Evolutionary conservation across 2,797 vertebrate species (phyloP), one percentile per base, ranked within the genome.

Genomic region (Spea hammondii): DNA sequence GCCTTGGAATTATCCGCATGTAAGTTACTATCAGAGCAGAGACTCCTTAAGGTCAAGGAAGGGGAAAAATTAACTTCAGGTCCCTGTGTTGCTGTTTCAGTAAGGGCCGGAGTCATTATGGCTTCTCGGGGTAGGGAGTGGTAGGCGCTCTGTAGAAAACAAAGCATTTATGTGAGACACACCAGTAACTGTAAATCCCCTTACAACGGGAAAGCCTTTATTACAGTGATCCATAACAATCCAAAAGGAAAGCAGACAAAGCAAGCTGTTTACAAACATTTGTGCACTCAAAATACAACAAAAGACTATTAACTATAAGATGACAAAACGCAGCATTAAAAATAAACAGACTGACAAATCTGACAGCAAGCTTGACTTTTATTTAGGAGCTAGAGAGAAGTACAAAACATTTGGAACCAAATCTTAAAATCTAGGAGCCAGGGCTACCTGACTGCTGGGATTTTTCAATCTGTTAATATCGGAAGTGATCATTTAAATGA

Each of bases 51-150:
- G 72, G 88, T 86, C 76, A 93, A 88, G 84, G 91, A 91, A 44
- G 93, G 89, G 76, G 92, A 92, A 87, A 97, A 90, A 88, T 92
- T 91, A 91, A 95, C 89, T 87, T 91, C 91, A 84, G 89, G 89
- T 86, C 88, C 89, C 88, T 95, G 93, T 87, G 93, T 89, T 82
- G 91, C 84, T 87, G 91, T 86, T 87, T 95, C 95, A 86, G 93
- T 94, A 84, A 95, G 89, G 82, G 94, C 94, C 85, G 95, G 95
- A 90, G 94, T 94, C 95, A 97, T 96, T 89, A 89, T 89, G 90
- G 86, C 86, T 89, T 85, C 4, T 76, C 84, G 74, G 88, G 86
- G 84, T 82, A 14, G 8, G 10, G 7, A 90, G 89, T 87, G 87
- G 86, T 82, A 84, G 87, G 85, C 90, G 89, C 88, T 88, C 91